Evolutionary conservation across 53 echinoderm and acorn worm species (phyloP).

Genomic region (Actinopyga echinites): DNA sequence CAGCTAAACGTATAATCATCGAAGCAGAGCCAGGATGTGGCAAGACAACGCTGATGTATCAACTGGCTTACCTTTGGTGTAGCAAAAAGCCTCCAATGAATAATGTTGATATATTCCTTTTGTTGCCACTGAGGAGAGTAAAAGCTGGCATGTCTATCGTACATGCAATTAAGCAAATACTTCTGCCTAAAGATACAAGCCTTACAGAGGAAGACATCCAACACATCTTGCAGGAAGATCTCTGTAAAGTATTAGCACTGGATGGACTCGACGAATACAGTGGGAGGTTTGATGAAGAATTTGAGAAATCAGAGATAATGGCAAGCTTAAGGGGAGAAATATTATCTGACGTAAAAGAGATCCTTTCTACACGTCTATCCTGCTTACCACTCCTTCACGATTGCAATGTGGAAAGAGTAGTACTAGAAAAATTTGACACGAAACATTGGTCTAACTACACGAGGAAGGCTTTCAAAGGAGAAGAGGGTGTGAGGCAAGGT

Average conservation of each 20-base stretch:
- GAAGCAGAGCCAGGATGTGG: not conserved
- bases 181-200: not conserved
- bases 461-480: not conserved
- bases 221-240: not conserved
- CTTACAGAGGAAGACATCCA: not conserved
- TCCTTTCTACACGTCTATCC: not conserved
- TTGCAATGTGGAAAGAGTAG: not conserved
- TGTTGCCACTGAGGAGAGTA: not conserved
- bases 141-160: not conserved
- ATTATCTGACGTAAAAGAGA: not conserved
- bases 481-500: not conserved
- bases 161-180: not conserved
- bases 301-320: not conserved
- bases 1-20: not conserved
- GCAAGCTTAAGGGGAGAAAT: not conserved
- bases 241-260: not conserved
- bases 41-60: slow-evolving; percentile 8
- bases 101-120: not conserved
- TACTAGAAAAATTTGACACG: not conserved
- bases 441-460: not conserved
- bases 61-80: slow-evolving; percentile 12
- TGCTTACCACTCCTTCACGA: not conserved
- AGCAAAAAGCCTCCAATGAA: not conserved
- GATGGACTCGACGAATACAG: not conserved
- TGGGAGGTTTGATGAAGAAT: not conserved